A percentile compares a stretch with the other conserved stretches of the same genome.
Conservation (phyloP, 2,797 vertebrate species). For the Rousettus madagascariensis region DNA sequence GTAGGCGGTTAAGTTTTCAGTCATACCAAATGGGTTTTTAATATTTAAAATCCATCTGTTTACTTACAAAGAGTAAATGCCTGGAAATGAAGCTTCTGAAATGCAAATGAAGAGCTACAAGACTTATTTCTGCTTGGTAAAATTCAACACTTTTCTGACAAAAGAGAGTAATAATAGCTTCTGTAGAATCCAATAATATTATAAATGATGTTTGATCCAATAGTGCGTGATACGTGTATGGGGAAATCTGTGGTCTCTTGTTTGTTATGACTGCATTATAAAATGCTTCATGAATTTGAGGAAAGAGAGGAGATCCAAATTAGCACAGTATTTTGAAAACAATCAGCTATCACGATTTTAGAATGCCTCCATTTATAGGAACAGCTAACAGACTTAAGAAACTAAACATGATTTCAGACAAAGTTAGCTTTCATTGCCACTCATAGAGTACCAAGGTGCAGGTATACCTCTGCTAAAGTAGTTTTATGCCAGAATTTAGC, state of each 20-base stretch:
- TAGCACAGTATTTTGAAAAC: not conserved
- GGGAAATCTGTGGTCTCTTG: not conserved
- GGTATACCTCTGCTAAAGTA: accelerated
- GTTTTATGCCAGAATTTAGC: not conserved
- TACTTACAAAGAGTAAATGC: constrained; percentile 72
- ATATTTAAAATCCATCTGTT: constrained; percentile 80
- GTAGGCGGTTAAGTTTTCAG: constrained; percentile 71
- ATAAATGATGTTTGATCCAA: constrained; percentile 64
- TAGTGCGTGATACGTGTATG: not conserved
- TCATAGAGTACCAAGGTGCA: not conserved
- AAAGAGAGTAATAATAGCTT: constrained; percentile 69
- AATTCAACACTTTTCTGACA: constrained; percentile 72
- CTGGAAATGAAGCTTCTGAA: constrained; percentile 75
- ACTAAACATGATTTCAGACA: not conserved
- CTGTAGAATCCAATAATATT: constrained; percentile 73
- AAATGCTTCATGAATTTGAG: constrained; percentile 45
- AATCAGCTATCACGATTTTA: not conserved
- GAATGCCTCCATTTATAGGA: not conserved
- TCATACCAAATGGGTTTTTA: constrained; percentile 73
- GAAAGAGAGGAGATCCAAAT: constrained; percentile 27
- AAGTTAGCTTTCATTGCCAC: not conserved
- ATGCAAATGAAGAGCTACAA: constrained; percentile 77
- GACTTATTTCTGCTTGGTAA: constrained; percentile 73
- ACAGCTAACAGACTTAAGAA: not conserved
- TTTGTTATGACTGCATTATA: constrained; percentile 51